A percentile compares a stretch with the other conserved stretches of the same genome.
Evolutionary conservation across 1,140 invertebrate species (phyloP).

Genomic region (Papilio polyxenes): DNA sequence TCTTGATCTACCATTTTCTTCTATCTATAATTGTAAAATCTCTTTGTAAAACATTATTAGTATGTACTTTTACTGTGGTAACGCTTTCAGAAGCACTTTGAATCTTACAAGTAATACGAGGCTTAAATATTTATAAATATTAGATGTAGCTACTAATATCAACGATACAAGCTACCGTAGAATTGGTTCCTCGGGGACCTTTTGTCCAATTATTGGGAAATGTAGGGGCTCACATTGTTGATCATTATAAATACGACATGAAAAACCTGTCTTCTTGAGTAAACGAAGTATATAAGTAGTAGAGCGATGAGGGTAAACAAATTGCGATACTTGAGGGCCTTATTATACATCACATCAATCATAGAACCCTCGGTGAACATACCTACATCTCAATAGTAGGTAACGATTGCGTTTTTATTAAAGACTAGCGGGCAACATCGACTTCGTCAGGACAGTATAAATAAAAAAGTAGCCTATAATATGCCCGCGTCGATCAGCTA

Average conservation of each 20-base stretch:
- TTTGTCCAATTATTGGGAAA: slow-evolving; percentile 68
- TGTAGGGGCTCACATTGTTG: slow-evolving; percentile 59
- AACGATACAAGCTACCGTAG: slow-evolving; percentile 46
- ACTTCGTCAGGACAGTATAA: no score
- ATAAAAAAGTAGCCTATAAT: no score
- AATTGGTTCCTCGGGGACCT: slow-evolving; percentile 73
- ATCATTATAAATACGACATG: slow-evolving; percentile 69
- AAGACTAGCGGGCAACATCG: neutral
- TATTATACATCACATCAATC: slow-evolving; percentile 79
- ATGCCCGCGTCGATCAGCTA: no score
- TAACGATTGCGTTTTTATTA: slow-evolving; percentile 38
- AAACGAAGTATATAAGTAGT: slow-evolving; percentile 51
- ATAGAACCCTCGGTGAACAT: slow-evolving; percentile 69
- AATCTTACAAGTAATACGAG: neutral
- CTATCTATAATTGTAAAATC: no score
- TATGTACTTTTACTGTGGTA: neutral
- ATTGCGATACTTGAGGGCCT: slow-evolving; percentile 76
- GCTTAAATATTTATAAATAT: neutral
- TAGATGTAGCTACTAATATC: neutral
- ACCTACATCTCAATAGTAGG: slow-evolving; percentile 56
- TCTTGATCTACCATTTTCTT: no score
- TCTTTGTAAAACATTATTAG: neutral
- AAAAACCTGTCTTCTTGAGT: slow-evolving; percentile 58
- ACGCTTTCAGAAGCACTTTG: neutral
- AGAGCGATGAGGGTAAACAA: slow-evolving; percentile 77